Base-by-base conservation (phyloP, 1,140 invertebrate species). In the Ectropis grisescens region DNA sequence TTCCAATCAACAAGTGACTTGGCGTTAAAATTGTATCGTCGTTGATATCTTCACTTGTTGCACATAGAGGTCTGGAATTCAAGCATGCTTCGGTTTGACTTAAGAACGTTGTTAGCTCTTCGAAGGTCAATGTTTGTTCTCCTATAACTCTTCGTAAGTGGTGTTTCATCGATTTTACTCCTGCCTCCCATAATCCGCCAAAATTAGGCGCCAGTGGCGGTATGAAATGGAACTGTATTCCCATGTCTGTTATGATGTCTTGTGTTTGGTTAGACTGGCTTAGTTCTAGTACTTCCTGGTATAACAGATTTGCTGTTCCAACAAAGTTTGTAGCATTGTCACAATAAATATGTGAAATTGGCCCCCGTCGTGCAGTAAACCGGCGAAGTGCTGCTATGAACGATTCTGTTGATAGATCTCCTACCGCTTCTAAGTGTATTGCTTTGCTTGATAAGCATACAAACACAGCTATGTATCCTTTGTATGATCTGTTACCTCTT, bases 381-480 rank as follows among this genome's bases (percentile, higher is more conserved):
- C 78, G 26, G 12, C 58, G 33, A 0, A 84, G 19, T 13, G 64
- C 52, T 19, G 51, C 47, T 10, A 82, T 31, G 41, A 79, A 81
- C 7, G 47, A 38, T 23, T 68, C 45, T 4, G 75, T 78, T 5
- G 44, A 41, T 1, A 84, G 30, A 10, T 52, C 60, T 9, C 53
- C 53, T 0, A 58, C 66, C 1, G 71, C 16, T 34, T 84, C 80
- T 1, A 84, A 19, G 37, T 85, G 81, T 3, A 84, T 51, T 0
- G 72, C 79, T 37, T 78, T 58, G 1, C 58, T 67, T 34, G 19
- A 50, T 40, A 46, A 37, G 30, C 69, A 82, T 0, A 71, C 80
- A 25, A 74, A 75, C 2, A 85, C 11, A 3, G 48, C 58, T 6
- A 70, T 44, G 32, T 59, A 79, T 4, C 58, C 42, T 37, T 80